Percentiles rank a stretch among this genome's conserved stretches.
Conservation (phyloP, 2,888 invertebrate genomes). For the Peribatodes rhomboidaria region DNA sequence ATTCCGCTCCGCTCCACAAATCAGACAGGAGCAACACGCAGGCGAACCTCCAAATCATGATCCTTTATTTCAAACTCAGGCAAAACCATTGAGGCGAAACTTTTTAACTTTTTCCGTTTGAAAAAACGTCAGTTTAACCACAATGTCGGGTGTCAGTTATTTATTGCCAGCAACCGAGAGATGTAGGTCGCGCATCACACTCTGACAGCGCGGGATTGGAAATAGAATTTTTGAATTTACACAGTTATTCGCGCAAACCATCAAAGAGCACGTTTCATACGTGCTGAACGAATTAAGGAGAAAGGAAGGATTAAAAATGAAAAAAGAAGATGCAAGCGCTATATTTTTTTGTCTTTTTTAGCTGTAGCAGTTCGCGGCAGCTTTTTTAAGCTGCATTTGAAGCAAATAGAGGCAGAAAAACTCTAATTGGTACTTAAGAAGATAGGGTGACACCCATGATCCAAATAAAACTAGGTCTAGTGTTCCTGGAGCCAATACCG, state of each 20-base stretch:
- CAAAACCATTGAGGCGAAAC: not conserved
- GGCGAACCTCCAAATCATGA: not conserved
- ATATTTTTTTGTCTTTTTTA: not conserved
- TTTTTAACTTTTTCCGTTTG: conserved; percentile 8
- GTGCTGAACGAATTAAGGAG: not conserved
- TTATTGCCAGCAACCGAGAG: conserved; percentile 24
- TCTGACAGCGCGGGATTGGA: conserved; percentile 12
- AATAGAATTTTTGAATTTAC: conserved; percentile 30
- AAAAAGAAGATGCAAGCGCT: too few species aligned
- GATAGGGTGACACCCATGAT: too few species aligned
- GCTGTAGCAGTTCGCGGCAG: too few species aligned
- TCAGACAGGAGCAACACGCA: not conserved
- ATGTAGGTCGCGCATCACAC: conserved; percentile 33
- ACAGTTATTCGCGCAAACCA: conserved; percentile 6
- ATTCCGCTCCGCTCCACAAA: not conserved
- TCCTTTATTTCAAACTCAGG: conserved; percentile 5
- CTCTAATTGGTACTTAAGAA: too few species aligned
- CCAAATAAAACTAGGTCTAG: too few species aligned
- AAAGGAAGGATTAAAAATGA: not conserved
- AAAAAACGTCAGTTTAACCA: conserved; percentile 16
- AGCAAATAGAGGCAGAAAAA: too few species aligned
- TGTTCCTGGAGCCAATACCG: too few species aligned
- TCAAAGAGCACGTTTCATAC: conserved; percentile 13
- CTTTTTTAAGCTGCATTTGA: too few species aligned
- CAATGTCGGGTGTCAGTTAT: conserved; percentile 24